Evolutionary conservation across 53 echinoderm and acorn worm genomes (phyloP).

Genomic region (Patiria pectinifera): DNA sequence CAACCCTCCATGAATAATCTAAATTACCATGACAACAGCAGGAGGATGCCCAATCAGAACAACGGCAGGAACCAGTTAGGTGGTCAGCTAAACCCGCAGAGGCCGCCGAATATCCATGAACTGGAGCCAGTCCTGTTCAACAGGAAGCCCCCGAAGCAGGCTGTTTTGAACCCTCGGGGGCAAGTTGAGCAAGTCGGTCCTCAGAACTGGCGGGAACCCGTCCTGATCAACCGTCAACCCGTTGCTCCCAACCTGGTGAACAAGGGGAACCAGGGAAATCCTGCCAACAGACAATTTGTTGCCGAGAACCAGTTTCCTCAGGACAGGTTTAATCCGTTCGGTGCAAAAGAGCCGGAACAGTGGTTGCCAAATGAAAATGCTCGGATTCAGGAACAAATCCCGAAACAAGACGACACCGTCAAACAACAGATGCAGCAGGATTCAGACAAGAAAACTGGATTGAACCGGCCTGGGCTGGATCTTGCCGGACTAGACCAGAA

Average conservation of each 20-base stretch:
- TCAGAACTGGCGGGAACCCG: slow-evolving; percentile 31
- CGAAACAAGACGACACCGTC: neutral
- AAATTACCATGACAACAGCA: neutral
- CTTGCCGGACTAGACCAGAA: neutral
- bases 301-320: neutral
- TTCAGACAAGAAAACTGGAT: neutral
- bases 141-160: neutral
- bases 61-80: neutral
- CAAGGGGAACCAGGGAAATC: slow-evolving; percentile 9
- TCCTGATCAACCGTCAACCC: slow-evolving; percentile 17
- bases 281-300: neutral
- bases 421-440: neutral
- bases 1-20: neutral
- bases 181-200: slow-evolving; percentile 1
- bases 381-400: neutral
- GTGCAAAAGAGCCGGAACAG: neutral
- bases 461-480: neutral
- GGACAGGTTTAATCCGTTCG: neutral
- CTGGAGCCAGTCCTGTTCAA: slow-evolving; percentile 47
- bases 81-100: neutral
- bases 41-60: neutral
- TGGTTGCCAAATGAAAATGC: neutral
- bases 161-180: neutral
- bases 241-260: neutral
- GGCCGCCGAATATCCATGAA: slow-evolving; percentile 3